Evolutionary conservation across 2,888 invertebrate genomes (phyloP).

Genomic region (Eristalis pertinax): DNA sequence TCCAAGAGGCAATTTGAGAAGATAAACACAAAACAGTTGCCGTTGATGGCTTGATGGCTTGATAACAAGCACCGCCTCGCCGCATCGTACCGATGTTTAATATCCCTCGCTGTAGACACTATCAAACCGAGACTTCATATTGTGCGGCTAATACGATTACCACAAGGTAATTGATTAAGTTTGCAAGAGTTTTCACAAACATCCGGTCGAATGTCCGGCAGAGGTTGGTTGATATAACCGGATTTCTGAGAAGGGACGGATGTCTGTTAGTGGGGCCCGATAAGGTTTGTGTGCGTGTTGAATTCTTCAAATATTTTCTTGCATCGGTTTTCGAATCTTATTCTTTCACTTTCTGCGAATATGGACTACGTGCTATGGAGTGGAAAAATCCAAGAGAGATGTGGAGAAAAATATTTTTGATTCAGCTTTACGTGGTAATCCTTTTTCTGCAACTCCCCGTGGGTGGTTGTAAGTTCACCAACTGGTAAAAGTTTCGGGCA

Average conservation of each 20-base stretch:
- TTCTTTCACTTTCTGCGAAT: neutral
- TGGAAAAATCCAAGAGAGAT: neutral
- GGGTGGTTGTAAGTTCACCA: no score
- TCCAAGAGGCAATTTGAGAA: conserved; percentile 2
- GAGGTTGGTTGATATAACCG: neutral
- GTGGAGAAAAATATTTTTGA: neutral
- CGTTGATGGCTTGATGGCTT: neutral
- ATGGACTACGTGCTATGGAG: neutral
- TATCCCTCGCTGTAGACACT: neutral
- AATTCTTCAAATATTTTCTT: conserved; percentile 10
- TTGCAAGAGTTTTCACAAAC: conserved; percentile 37
- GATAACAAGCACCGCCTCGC: neutral
- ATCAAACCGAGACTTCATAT: conserved; percentile 35
- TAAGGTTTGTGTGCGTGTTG: neutral
- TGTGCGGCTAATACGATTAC: conserved; percentile 51
- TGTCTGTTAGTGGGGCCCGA: neutral
- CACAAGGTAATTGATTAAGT: conserved; percentile 57
- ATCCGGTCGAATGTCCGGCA: conserved; percentile 3
- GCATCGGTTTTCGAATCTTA: neutral
- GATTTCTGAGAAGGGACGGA: neutral
- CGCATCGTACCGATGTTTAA: neutral
- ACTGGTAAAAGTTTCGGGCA: no score
- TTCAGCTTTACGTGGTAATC: no score
- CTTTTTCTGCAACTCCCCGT: no score
- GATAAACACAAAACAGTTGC: conserved; percentile 15